Base-by-base conservation (phyloP, 2,888 invertebrate genomes). In the Portevinia maculata region DNA sequence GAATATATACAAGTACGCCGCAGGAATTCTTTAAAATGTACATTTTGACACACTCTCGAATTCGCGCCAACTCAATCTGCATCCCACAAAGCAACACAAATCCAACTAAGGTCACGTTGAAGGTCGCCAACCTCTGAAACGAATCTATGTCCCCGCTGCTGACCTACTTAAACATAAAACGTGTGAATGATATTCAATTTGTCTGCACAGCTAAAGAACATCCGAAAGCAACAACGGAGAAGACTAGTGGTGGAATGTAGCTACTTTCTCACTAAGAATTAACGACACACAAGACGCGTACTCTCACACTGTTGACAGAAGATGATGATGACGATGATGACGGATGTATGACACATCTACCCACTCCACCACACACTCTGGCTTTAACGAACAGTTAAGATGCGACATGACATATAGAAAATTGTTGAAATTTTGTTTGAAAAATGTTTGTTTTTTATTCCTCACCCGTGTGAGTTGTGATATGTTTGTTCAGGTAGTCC, bases 391-490 rank as follows among this genome's bases (percentile, higher is more conserved):
- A 67, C 75, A 67, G 17, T 75, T 46, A 60, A 67, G 59, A 67
- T 44, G 19, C 44, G 44, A 44, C 44, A 81, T 57, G 75, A 76
- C 74, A 79, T 74, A 81, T 15, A 75, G 59, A 71, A 24, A 76
- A 81, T 71, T 64, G 65, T 71, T 71, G 39, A 62, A 53, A 83
- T 83, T 79, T 64, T 41, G 60, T 57, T 53, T 60, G 69, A 60
- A 76, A 81, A 73, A 83, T 73, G 71, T 78, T 71, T 78, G 53
- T 62, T 67, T 71, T 76, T 67, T 73, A 76, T 50, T 83, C 86
- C 89, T 90, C 89, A 90, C 90, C 89, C 89, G 90, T 90, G 89
- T 89, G 90, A 89, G 90, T 89, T 89, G 90, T 89, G 89, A 90
- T 89, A 89, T 90, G 90, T 88, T 90, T 90, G 89, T 90, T 89